These are phyloP conservation scores for Rhinoderma darwinii DNA, from an alignment of 2,113 vertebrate species.

Conservation along the genomic window DNA sequence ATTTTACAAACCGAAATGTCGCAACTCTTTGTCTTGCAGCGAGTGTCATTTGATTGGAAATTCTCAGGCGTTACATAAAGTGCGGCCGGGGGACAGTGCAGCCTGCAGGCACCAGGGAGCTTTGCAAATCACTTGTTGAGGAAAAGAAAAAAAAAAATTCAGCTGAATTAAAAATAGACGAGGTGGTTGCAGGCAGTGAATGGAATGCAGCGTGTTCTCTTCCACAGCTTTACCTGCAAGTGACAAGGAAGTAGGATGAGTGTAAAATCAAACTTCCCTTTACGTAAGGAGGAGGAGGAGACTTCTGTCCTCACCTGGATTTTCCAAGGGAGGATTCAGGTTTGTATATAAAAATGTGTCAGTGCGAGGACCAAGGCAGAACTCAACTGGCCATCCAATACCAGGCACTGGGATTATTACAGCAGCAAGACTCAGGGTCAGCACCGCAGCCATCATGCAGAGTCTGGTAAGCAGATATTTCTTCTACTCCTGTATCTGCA, in stretches of 20 bases:
- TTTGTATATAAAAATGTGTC: conserved; percentile 23
- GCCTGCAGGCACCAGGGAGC: not conserved
- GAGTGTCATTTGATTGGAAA: not conserved
- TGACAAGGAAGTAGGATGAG: conserved; percentile 41
- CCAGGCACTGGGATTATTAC: not conserved
- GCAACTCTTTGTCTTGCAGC: not conserved
- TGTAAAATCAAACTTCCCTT: conserved; percentile 43
- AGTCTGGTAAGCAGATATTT: not conserved
- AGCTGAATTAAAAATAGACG: conserved; percentile 29
- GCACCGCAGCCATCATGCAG: not conserved
- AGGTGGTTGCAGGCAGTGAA: not conserved
- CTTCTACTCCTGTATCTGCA: not conserved
- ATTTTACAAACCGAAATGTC: not conserved
- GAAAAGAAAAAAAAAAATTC: not conserved
- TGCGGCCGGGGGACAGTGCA: not conserved
- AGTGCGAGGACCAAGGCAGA: not conserved
- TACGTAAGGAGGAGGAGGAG: conserved; percentile 26
- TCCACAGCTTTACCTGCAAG: not conserved
- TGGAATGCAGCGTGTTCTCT: not conserved
- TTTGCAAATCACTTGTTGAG: not conserved
- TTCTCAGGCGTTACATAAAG: not conserved
- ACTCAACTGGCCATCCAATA: not conserved
- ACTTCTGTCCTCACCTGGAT: conserved; percentile 31
- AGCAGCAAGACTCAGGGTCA: not conserved
- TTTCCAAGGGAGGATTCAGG: conserved; percentile 31